Evolutionary conservation across 2,888 invertebrate genomes (phyloP), one percentile per base, ranked within the genome.

Genomic region (Leptothorax acervorum): DNA sequence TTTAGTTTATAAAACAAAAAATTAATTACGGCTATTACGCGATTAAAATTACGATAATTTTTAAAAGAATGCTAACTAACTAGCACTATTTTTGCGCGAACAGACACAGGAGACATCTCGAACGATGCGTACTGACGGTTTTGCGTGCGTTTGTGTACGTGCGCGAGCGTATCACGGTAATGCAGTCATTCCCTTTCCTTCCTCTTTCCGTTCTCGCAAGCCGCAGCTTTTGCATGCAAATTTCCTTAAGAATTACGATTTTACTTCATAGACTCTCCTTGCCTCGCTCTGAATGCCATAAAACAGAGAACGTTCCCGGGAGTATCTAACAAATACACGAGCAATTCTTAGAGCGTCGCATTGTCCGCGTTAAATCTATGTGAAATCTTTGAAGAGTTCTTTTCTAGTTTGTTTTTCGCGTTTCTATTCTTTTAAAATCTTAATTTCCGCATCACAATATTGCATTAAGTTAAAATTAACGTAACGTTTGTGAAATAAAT

Each of bases 171-270:
- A 81, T 81, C 73, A 71, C 71, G 28, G 73, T 60, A 60, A 81
- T 81, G 73, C 79, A 81, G 73, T 79, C 71, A 71, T 79, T 71
- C 79, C 15, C 71, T 55, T 57, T 71, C 73, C 73, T 48, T 79
- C 60, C 79, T 79, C 45, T 35, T 71, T 71, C 79, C 39, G 73
- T 57, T 62, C 39, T 28, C 51, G 28, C 73, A 62, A 79, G 35
- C 79, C 71, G 79, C 79, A 79, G 79, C 79, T 79, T 79, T 79
- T 79, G 71, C 79, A 81, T 81, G 79, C 79, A 81, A 81, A 81
- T 81, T 81, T 81, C 79, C 79, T 60, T 71, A 81, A 81, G 79
- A 81, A 81, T 81, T 81, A 81, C 79, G 73, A 81, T 81, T 81
- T 81, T 81, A 81, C 79, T 79, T 79, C 79, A 79, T 79, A 71